Evolutionary conservation across 2,113 vertebrate species (phyloP).

Genomic region (Lota lota): DNA sequence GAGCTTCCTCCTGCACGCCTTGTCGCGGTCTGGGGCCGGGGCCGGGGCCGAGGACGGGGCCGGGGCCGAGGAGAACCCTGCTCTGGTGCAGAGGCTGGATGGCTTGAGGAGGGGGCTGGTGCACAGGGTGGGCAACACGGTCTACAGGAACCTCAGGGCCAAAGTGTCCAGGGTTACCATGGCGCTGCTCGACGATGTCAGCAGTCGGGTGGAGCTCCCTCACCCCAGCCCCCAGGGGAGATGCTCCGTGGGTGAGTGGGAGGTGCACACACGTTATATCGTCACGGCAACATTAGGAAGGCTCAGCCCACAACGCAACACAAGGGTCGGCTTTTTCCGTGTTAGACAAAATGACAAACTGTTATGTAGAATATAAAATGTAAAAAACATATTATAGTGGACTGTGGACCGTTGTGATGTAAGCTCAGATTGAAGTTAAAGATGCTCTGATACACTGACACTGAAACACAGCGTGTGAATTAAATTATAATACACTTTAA

Average conservation of each 20-base stretch:
- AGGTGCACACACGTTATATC: background rate
- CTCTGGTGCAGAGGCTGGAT: slow-evolving; percentile 77
- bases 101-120: slow-evolving; percentile 73
- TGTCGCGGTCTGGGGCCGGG: slow-evolving; percentile 67
- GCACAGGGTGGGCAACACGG: slow-evolving; percentile 79
- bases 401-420: no score
- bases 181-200: slow-evolving; percentile 81
- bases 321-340: no score
- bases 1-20: slow-evolving; percentile 73
- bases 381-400: no score
- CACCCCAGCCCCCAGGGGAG: slow-evolving; percentile 68
- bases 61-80: slow-evolving; percentile 64
- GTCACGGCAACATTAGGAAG: background rate
- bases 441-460: no score
- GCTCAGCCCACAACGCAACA: no score
- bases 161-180: slow-evolving; percentile 80
- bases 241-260: slow-evolving; percentile 81
- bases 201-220: slow-evolving; percentile 74
- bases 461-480: no score
- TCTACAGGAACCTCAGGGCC: slow-evolving; percentile 79
- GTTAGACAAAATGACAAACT: no score
- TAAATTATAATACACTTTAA: no score
- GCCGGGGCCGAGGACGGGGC: slow-evolving; percentile 49
- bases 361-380: no score
- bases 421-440: no score